Evolutionary conservation across 1,140 invertebrate genomes (phyloP).

Genomic region (Drosophila bifasciata): DNA sequence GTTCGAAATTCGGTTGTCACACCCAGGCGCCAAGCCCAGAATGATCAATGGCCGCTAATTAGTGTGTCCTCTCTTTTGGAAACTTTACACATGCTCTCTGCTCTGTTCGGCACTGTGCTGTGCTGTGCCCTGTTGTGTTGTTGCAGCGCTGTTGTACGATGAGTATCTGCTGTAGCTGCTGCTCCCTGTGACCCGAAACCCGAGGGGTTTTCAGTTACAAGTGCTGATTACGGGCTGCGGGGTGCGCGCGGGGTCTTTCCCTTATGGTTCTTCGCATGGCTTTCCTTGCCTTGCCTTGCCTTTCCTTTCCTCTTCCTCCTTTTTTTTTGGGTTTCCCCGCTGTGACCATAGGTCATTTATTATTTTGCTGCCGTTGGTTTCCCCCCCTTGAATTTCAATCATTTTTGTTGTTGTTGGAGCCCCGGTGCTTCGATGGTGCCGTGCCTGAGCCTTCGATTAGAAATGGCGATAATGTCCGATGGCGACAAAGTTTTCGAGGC

Average conservation of each 20-base stretch:
- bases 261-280: not conserved
- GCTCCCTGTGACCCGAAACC: constrained; percentile 4
- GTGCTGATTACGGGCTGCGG: constrained; percentile 55
- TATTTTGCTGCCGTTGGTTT: constrained; percentile 48
- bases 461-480: constrained; percentile 78
- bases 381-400: constrained; percentile 71
- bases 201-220: constrained; percentile 63
- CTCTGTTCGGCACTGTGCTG: not conserved
- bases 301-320: not conserved
- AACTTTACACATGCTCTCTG: constrained; percentile 71
- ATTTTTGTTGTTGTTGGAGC: constrained; percentile 52
- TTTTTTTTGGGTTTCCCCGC: constrained; percentile 55
- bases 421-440: constrained; percentile 13
- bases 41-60: constrained; percentile 80
- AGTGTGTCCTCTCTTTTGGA: constrained; percentile 75
- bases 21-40: constrained; percentile 62
- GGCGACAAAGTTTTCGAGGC: constrained; percentile 73
- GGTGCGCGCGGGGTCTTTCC: not conserved
- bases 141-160: no score
- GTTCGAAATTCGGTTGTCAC: constrained; percentile 52
- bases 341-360: constrained; percentile 71
- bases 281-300: constrained; percentile 17
- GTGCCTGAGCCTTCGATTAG: constrained; percentile 63
- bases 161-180: constrained; percentile 3
- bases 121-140: no score